A percentile compares a stretch with the other conserved stretches of the same genome.
Conservation (phyloP, 2,797 vertebrate species). For the Fringilla coelebs region DNA sequence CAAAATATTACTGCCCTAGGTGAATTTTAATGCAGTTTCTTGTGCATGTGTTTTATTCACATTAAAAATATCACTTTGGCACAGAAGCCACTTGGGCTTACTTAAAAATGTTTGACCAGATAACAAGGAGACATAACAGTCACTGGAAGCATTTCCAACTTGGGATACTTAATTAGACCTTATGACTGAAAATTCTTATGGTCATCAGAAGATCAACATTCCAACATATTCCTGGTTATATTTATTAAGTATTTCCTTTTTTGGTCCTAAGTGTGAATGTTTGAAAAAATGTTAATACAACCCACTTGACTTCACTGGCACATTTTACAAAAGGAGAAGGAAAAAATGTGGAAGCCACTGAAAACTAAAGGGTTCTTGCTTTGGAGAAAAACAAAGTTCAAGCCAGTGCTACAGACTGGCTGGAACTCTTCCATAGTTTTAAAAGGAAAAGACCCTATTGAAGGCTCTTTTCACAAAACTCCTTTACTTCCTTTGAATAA, state of each 20-base stretch:
- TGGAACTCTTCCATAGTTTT: slow-evolving; percentile 39
- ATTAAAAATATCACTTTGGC: background rate
- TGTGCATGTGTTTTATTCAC: background rate
- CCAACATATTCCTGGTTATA: slow-evolving; percentile 33
- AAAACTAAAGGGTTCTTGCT: slow-evolving; percentile 44
- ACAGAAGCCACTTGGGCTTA: background rate
- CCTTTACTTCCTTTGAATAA: slow-evolving; percentile 21
- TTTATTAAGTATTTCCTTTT: slow-evolving; percentile 60
- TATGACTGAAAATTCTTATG: slow-evolving; percentile 44
- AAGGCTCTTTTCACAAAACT: slow-evolving; percentile 31
- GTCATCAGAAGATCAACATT: slow-evolving; percentile 34
- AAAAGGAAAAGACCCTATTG: slow-evolving; percentile 21
- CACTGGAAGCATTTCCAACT: background rate
- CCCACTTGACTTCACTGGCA: slow-evolving; percentile 43
- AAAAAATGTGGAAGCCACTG: slow-evolving; percentile 56
- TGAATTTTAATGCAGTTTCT: background rate
- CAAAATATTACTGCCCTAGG: background rate
- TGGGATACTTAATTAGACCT: slow-evolving; percentile 18
- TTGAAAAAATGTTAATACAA: slow-evolving; percentile 49
- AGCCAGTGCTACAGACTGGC: slow-evolving; percentile 7
- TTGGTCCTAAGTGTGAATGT: slow-evolving; percentile 35
- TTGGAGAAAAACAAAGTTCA: slow-evolving; percentile 52
- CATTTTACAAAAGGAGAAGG: slow-evolving; percentile 25
- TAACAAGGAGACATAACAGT: background rate
- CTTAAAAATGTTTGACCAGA: slow-evolving; percentile 6